Evolutionary conservation across 2,888 invertebrate genomes (phyloP).

Genomic region (Colletes collaris): DNA sequence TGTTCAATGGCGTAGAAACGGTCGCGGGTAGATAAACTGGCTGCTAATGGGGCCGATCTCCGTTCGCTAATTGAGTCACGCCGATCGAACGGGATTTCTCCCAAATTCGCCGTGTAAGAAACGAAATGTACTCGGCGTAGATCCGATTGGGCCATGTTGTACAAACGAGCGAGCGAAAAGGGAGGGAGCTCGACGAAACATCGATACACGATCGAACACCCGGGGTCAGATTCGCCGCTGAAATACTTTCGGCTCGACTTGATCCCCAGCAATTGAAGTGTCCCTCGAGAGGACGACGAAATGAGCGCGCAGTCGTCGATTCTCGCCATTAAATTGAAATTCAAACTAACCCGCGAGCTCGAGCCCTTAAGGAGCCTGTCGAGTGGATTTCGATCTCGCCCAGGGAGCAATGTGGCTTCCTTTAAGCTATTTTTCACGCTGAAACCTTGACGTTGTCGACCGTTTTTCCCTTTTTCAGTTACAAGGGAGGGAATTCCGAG

Average conservation of each 20-base stretch:
- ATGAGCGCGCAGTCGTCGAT: conserved; percentile 40
- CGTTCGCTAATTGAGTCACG: conserved; percentile 29
- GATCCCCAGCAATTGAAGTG: conserved; percentile 42
- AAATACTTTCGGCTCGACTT: conserved; percentile 51
- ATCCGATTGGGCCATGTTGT: not conserved
- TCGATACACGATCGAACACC: conserved; percentile 46
- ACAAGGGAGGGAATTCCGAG: no score
- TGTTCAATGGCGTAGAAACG: conserved; percentile 31
- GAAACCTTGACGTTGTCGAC: no score
- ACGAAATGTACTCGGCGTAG: not conserved
- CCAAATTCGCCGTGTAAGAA: not conserved
- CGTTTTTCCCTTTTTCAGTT: no score
- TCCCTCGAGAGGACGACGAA: conserved; percentile 35
- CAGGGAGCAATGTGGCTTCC: not conserved
- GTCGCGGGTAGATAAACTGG: conserved; percentile 24
- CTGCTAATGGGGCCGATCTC: conserved; percentile 15
- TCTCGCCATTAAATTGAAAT: conserved; percentile 47
- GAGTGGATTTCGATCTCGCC: conserved; percentile 37
- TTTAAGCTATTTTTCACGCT: not conserved
- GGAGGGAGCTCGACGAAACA: not conserved
- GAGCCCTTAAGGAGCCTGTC: conserved; percentile 25
- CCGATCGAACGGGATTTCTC: conserved; percentile 4
- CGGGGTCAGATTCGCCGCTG: conserved; percentile 52
- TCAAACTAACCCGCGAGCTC: conserved; percentile 46
- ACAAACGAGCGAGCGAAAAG: not conserved